Evolutionary conservation across 1,140 invertebrate genomes (phyloP).

Genomic region (Heliconius hermathena): DNA sequence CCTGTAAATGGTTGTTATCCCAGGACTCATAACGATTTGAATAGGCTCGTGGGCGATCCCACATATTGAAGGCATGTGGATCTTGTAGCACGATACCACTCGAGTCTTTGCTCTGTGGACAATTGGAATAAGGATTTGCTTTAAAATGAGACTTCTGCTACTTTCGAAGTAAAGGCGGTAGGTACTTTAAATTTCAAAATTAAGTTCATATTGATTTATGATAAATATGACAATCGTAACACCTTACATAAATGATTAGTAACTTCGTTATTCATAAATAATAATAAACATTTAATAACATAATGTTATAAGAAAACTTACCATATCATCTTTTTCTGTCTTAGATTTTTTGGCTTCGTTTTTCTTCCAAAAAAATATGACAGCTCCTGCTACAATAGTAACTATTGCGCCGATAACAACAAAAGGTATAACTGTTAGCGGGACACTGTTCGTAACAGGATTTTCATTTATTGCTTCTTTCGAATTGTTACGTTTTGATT

Average conservation of each 20-base stretch:
- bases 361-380: constrained; percentile 71
- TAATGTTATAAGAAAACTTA: constrained; percentile 44
- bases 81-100: constrained; percentile 76
- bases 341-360: constrained; percentile 55
- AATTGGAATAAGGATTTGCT: constrained; percentile 41
- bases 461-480: constrained; percentile 46
- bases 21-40: constrained; percentile 91
- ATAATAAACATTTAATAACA: background rate
- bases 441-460: constrained; percentile 47
- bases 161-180: background rate
- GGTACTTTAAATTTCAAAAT: background rate
- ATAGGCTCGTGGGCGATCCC: constrained; percentile 88
- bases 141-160: background rate
- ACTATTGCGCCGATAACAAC: constrained; percentile 67
- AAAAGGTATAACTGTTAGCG: constrained; percentile 67
- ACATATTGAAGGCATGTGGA: constrained; percentile 74
- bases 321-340: constrained; percentile 75
- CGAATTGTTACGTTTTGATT: constrained; percentile 50
- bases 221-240: background rate
- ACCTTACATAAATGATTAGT: background rate
- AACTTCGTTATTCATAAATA: background rate
- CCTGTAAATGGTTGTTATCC: constrained; percentile 84
- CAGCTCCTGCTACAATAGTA: constrained; percentile 67
- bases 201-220: background rate
- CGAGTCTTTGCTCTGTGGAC: constrained; percentile 75